Evolutionary conservation across 1,140 invertebrate genomes (phyloP).

Genomic region (Nasonia giraulti): DNA sequence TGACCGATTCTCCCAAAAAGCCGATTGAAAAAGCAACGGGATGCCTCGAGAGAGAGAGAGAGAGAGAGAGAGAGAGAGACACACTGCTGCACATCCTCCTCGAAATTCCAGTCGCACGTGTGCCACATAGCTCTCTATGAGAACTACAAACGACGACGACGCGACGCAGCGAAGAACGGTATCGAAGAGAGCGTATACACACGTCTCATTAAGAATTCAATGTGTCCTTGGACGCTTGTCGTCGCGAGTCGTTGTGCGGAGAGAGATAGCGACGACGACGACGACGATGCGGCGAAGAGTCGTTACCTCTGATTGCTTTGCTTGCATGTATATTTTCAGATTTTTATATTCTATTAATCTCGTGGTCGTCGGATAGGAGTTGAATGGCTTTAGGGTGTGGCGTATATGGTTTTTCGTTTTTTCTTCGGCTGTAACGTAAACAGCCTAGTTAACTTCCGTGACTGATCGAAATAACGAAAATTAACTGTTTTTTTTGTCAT

Average conservation of each 20-base stretch:
- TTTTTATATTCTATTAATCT: background rate
- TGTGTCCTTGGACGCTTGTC: conserved; percentile 55
- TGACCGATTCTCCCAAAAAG: too few species aligned
- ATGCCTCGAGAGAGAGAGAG: background rate
- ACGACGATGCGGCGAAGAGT: background rate
- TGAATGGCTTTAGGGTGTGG: too few species aligned
- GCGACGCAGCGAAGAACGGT: conserved; percentile 59
- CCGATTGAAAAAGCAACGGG: background rate
- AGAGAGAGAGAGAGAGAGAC: too few species aligned
- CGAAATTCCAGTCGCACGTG: conserved; percentile 39
- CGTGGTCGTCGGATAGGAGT: too few species aligned
- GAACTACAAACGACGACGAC: background rate
- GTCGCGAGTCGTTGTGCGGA: background rate
- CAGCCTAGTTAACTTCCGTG: too few species aligned
- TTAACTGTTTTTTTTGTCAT: too few species aligned
- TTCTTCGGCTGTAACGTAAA: too few species aligned
- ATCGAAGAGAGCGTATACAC: conserved; percentile 52
- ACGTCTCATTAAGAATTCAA: conserved; percentile 65
- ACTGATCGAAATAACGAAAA: too few species aligned
- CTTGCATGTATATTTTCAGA: background rate
- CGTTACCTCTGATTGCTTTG: background rate
- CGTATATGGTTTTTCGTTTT: too few species aligned
- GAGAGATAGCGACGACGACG: background rate
- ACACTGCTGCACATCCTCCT: background rate
- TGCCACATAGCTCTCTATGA: conserved; percentile 59